phyloP scores from a whole-genome alignment of 2,797 vertebrate species.

The Odontamblyopus rebecca region DNA sequence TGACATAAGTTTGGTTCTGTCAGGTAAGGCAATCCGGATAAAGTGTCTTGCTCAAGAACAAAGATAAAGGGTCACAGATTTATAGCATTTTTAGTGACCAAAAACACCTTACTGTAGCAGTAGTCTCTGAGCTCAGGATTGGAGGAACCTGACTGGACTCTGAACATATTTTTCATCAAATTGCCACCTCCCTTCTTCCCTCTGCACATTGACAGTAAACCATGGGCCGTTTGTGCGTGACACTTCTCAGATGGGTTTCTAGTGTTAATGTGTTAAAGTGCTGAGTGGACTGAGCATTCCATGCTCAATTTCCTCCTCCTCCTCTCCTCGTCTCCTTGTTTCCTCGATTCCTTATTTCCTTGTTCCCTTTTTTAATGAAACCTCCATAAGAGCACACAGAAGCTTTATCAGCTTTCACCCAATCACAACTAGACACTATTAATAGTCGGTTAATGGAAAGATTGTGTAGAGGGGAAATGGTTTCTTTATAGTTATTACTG shows the following conservation, averaged over 20 bases:
- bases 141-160: neutral
- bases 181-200: neutral
- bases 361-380: neutral
- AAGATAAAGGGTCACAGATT: no score
- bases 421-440: neutral
- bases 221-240: conserved; percentile 18
- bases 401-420: conserved; percentile 10
- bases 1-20: no score
- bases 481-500: neutral
- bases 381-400: neutral
- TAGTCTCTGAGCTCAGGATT: neutral
- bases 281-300: conserved; percentile 27
- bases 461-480: neutral
- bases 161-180: neutral
- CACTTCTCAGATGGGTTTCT: conserved; percentile 34
- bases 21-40: no score
- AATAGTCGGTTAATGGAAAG: conserved; percentile 2
- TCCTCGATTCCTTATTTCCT: conserved; percentile 12
- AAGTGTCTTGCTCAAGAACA: no score
- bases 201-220: neutral
- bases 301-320: conserved; percentile 23
- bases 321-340: conserved; percentile 15
- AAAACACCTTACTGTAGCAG: no score
- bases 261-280: conserved; percentile 39
- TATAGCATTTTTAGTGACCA: no score